phyloP scores from a whole-genome alignment of 2,797 vertebrate species.

The Coregonus suidteri region DNA sequence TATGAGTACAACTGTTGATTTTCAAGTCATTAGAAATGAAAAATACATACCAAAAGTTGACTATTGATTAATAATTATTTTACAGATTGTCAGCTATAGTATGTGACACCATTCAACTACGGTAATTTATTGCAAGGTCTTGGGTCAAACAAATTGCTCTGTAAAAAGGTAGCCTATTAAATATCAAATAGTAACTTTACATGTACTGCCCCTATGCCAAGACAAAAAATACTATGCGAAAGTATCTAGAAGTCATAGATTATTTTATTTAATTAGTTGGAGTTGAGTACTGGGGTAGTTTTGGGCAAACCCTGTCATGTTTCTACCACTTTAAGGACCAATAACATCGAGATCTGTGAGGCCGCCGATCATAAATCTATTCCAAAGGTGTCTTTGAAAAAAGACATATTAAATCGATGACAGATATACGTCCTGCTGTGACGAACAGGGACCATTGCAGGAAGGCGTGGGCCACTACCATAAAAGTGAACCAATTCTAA shows the following conservation, averaged over 20 bases:
- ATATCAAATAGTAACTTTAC: neutral
- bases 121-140: neutral
- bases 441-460: conserved; percentile 71
- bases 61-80: neutral
- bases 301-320: conserved; percentile 8
- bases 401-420: conserved; percentile 85
- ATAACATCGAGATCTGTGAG: conserved; percentile 4
- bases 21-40: neutral
- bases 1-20: neutral
- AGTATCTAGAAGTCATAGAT: neutral
- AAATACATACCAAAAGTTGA: neutral
- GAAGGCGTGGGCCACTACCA: conserved; percentile 60
- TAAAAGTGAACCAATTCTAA: conserved; percentile 46
- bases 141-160: neutral
- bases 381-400: conserved; percentile 78
- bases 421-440: conserved; percentile 80
- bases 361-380: conserved; percentile 70
- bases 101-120: neutral
- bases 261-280: neutral
- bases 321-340: neutral
- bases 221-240: neutral
- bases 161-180: neutral
- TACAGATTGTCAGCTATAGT: no score
- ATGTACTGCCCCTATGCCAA: neutral
- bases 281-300: conserved; percentile 1